Conservation (phyloP, 64 coral and sea anemone genomes). For the Platygyra sinensis region DNA sequence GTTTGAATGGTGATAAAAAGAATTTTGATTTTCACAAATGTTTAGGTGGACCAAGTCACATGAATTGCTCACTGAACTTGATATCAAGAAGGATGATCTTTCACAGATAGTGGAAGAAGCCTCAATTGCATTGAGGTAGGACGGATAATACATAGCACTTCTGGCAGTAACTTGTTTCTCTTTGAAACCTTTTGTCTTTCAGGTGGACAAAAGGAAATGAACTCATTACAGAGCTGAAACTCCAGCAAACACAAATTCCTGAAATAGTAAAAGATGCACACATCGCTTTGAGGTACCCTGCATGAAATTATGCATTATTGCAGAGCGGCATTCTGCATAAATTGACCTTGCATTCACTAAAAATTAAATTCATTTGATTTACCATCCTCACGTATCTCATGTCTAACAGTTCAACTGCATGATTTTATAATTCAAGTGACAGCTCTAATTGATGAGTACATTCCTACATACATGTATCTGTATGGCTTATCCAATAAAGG, state of each 20-base stretch:
- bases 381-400: too few species aligned
- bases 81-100: slow-evolving; percentile 63
- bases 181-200: slow-evolving; percentile 18
- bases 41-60: slow-evolving; percentile 80
- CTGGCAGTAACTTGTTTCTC: not conserved
- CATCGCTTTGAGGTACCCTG: slow-evolving; percentile 80
- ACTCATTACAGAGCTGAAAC: slow-evolving; percentile 76
- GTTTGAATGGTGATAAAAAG: not conserved
- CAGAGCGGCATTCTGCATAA: not conserved
- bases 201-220: slow-evolving; percentile 95
- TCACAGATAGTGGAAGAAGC: slow-evolving; percentile 60
- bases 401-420: too few species aligned
- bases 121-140: slow-evolving; percentile 76
- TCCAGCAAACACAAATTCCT: slow-evolving; percentile 70
- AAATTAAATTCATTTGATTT: too few species aligned
- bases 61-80: slow-evolving; percentile 73
- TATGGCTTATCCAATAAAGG: too few species aligned
- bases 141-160: too few species aligned
- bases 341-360: not conserved
- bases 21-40: not conserved
- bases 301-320: not conserved
- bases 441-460: too few species aligned
- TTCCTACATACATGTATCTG: too few species aligned
- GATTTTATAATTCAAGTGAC: too few species aligned
- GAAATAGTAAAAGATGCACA: slow-evolving; percentile 81